Conservation (phyloP, 2,113 vertebrate genomes). For the Odocoileus virginianus region DNA sequence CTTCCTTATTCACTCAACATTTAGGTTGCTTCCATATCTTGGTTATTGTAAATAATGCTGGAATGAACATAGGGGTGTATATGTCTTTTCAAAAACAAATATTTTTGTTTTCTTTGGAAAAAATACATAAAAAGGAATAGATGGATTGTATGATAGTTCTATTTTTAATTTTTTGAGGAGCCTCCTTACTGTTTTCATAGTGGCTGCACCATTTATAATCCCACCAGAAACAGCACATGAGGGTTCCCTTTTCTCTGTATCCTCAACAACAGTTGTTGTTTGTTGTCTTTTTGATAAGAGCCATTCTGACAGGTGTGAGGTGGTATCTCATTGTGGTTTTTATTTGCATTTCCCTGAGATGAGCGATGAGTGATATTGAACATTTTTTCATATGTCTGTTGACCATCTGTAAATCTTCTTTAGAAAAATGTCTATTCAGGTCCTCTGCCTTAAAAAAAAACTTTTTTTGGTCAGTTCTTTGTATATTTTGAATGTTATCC, state of each 20-base stretch:
- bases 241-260: background rate
- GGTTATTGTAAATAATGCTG: background rate
- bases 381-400: background rate
- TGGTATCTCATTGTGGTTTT: background rate
- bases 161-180: background rate
- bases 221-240: background rate
- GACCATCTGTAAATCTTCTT: background rate
- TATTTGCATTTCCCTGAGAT: background rate
- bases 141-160: background rate
- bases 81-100: background rate
- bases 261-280: background rate
- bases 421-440: background rate
- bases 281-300: background rate
- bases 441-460: background rate
- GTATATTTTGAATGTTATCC: background rate
- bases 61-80: background rate
- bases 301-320: background rate
- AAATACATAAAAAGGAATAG: background rate
- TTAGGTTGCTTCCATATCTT: background rate
- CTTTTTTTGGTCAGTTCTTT: background rate
- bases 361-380: background rate
- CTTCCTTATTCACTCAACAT: background rate
- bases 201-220: background rate
- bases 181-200: background rate
- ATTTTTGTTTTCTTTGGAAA: background rate